Evolutionary conservation across 2,113 vertebrate species (phyloP), one percentile per base, ranked within the genome.

Genomic region (Phainopepla nitens): DNA sequence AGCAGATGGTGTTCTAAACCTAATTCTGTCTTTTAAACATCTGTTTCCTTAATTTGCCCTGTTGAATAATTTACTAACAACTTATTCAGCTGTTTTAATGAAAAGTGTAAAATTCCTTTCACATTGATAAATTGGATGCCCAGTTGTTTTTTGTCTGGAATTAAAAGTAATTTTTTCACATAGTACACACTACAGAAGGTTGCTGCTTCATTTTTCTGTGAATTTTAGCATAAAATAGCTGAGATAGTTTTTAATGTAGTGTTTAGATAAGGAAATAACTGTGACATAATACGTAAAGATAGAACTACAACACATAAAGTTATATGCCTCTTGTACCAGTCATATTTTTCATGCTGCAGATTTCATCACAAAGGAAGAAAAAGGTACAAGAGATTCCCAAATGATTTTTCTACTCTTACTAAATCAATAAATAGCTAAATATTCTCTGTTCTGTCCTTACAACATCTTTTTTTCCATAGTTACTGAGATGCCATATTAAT

Each of bases 391-490:
- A 42, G 42, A 42, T 16, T 61, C 47, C 39, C 23, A 69, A 65
- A 65, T 47, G 14, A 51, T 45, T 86, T 16, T 66, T 79, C 4
- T 47, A 24, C 6, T 47, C 8, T 61, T 54, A 19, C 5, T 39
- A 75, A 82, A 35, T 42, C 23, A 51, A 18, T 25, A 45, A 73
- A 45, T 61, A 3, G 5, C 11, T 56, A 24, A 45, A 60, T 0
- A 0, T 36, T 3, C 14, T 49, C 10, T 70, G 2, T 76, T 71
- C 4, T 61, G 25, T 42, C 11, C 22, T 47, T 82, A 42, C 0
- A 42, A 10, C 3, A 47, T 36, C 8, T n/a, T 79, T 4, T 51
- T 61, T 76, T 53, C 27, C 35, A 35, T 28, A 71, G 10, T 19
- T 61, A 17, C 6, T 35, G 51, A 42, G 12, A 35, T 7, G 2